Percentiles rank a stretch among this genome's conserved stretches.
These are phyloP conservation scores for Lacerta bilineata DNA, from an alignment of 2,797 vertebrate species.

Conservation along the genomic window DNA sequence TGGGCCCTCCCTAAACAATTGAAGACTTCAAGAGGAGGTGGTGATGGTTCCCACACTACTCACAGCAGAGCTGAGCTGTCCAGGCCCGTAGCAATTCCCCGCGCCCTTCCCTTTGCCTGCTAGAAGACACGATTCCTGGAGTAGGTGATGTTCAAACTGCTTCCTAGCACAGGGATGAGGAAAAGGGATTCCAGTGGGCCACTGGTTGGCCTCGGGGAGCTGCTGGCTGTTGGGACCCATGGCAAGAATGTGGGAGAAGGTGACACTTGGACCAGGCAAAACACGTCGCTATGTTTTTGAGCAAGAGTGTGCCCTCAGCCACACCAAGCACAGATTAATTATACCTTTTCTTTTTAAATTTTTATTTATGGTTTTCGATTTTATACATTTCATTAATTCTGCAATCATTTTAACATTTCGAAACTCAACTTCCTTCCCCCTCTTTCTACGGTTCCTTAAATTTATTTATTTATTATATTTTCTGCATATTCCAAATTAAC, in stretches of 20 bases:
- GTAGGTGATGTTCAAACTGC: not conserved
- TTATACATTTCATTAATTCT: too few species aligned
- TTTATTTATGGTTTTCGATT: too few species aligned
- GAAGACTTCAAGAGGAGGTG: not conserved
- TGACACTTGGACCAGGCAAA: not conserved
- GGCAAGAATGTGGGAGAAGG: not conserved
- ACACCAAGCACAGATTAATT: not conserved
- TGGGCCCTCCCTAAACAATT: not conserved
- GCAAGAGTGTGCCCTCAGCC: not conserved
- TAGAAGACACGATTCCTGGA: too few species aligned
- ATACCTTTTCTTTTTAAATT: too few species aligned
- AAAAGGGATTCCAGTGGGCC: not conserved
- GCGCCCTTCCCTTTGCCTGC: not conserved
- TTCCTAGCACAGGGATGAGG: not conserved
- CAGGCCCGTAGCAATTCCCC: too few species aligned
- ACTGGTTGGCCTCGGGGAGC: not conserved
- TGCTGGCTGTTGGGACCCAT: not conserved
- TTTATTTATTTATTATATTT: too few species aligned
- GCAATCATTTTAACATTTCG: too few species aligned
- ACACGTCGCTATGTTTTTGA: not conserved
- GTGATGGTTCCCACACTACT: conserved; percentile 5
- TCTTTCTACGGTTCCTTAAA: too few species aligned
- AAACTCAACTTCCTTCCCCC: too few species aligned
- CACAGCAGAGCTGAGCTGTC: not conserved
- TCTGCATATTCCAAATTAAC: too few species aligned